Evolutionary conservation across 2,888 invertebrate genomes (phyloP), one percentile per base, ranked within the genome.

Genomic region (Hipparchia sbordonii): DNA sequence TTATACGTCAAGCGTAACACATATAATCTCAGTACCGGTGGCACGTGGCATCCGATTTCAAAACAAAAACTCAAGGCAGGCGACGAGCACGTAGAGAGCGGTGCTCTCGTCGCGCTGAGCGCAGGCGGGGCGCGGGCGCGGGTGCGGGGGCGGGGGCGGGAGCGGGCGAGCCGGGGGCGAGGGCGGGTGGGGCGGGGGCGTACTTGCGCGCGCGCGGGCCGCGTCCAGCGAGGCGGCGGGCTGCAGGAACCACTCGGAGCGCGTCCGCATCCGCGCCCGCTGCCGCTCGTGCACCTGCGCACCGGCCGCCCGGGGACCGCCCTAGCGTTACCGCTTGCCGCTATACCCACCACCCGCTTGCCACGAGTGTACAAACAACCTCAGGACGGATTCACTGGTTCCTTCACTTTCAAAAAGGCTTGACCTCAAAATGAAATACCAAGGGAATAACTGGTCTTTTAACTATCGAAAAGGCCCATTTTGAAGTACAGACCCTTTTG

Each of bases 191-290:
- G 72, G 77, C 75, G 76, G 76, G 77, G 85, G 82, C 81, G 86
- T 84, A 89, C 91, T 91, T 87, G 90, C 87, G 85, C 92, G 91
- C 79, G 88, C 77, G 77, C 91, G 88, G 81, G 87, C 68, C 68
- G 68, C 89, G 85, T 93, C 93, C 90, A 92, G 86, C 85, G 94
- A 90, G 76, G 95, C 95, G 78, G 95, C 95, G 73, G 96, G 96
- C 84, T 96, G 96, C 90, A 98, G 95, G 95, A 98, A 99, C 99
- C 99, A 99, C 94, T 99, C 98, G 75, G 98, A 98, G 82, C 99
- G 96, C 79, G 98, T 98, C 88, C 98, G 96, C 98, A 99, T 98
- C 82, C 99, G 96, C 88, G 98, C 98, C 79, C 98, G 97, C 95
- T 99, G 99, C 87, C 98, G 95, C 94, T 98, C 98, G 94, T 98